Evolutionary conservation across 2,797 vertebrate species (phyloP).

Genomic region (Cossypha polioptera): DNA sequence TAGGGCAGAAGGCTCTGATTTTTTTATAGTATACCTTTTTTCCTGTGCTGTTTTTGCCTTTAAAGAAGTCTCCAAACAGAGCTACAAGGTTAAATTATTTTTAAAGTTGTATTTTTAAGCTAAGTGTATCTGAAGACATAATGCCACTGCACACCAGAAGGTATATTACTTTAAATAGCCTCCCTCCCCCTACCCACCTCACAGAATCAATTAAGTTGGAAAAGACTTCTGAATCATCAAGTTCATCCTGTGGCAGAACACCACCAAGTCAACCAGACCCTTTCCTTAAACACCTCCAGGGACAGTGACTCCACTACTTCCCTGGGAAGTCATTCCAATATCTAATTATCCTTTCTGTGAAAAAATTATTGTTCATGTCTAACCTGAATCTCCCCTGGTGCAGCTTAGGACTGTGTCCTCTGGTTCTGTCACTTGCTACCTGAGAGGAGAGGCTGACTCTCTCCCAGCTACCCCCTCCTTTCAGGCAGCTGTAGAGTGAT

Average conservation of each 20-base stretch:
- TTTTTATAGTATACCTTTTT: background rate
- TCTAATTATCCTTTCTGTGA: background rate
- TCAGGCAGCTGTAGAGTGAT: fast-evolving
- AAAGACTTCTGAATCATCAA: background rate
- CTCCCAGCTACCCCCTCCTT: background rate
- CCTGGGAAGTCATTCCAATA: background rate
- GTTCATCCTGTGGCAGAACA: background rate
- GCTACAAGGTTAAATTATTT: background rate
- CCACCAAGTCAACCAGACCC: background rate
- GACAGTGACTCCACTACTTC: background rate
- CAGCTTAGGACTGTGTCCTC: background rate
- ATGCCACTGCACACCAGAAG: background rate
- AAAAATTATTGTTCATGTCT: background rate
- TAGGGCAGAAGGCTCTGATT: background rate
- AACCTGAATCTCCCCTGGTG: background rate
- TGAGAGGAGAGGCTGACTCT: fast-evolving
- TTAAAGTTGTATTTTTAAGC: background rate
- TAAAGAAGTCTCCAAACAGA: background rate
- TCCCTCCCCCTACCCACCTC: background rate
- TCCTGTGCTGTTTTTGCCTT: background rate
- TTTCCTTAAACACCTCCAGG: background rate
- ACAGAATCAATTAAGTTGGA: background rate
- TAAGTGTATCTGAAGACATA: background rate
- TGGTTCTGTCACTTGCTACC: background rate
- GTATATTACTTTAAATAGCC: background rate